Percentiles rank a stretch among this genome's conserved stretches.
Conservation (phyloP, 2,797 vertebrate genomes). For the Aeoliscus strigatus region DNA sequence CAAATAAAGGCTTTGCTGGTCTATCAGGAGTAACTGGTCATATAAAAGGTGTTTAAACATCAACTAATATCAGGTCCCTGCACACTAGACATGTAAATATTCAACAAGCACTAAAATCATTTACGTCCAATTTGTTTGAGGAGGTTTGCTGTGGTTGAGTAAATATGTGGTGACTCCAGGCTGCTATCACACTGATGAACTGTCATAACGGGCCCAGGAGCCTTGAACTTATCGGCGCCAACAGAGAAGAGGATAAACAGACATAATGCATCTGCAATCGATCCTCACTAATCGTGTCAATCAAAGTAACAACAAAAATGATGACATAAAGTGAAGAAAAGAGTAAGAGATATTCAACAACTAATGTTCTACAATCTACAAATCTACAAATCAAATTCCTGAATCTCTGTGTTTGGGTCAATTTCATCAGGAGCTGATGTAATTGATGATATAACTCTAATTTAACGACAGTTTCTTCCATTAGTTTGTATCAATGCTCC, state of each 20-base stretch:
- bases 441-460: no score
- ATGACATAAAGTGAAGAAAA: no score
- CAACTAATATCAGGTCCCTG: conserved; percentile 17
- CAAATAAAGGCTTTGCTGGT: no score
- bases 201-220: conserved; percentile 65
- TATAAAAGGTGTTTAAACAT: conserved; percentile 14
- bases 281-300: neutral
- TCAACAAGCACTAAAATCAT: conserved; percentile 15
- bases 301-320: neutral
- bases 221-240: conserved; percentile 39
- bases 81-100: conserved; percentile 31
- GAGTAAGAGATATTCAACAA: no score
- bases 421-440: no score
- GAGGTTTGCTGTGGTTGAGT: conserved; percentile 35
- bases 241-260: conserved; percentile 1
- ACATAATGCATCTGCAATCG: neutral
- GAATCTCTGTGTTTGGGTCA: no score
- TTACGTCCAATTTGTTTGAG: conserved; percentile 19
- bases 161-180: conserved; percentile 47
- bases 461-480: no score
- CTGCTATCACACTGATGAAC: conserved; percentile 34
- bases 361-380: no score
- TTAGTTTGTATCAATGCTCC: no score
- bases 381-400: no score
- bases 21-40: no score